These are phyloP conservation scores for Nibea albiflora DNA, from an alignment of 2,113 vertebrate species.

Conservation along the genomic window DNA sequence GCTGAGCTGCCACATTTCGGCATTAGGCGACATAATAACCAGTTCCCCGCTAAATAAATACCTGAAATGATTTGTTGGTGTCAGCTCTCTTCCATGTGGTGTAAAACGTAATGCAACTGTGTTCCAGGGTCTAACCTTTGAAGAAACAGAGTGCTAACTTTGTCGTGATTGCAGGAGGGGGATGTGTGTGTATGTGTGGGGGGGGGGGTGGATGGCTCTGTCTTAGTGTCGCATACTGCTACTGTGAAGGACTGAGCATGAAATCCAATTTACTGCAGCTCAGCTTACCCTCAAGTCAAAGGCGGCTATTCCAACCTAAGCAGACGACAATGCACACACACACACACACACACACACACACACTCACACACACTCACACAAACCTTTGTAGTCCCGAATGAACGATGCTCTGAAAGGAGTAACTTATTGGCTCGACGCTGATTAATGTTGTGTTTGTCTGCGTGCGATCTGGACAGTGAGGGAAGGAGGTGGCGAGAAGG, in stretches of 20 bases:
- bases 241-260: constrained; percentile 76
- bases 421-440: constrained; percentile 39
- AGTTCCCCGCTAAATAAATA: constrained; percentile 18
- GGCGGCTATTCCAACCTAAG: constrained; percentile 68
- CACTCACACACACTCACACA: constrained; percentile 43
- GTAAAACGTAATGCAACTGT: constrained; percentile 23
- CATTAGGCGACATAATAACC: constrained; percentile 14
- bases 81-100: neutral
- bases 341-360: constrained; percentile 36
- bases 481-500: constrained; percentile 33
- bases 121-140: constrained; percentile 47
- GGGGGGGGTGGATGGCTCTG: constrained; percentile 53
- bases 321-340: constrained; percentile 39
- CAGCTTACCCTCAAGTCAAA: constrained; percentile 77
- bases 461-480: constrained; percentile 48
- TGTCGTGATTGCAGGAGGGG: constrained; percentile 36
- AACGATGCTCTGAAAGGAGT: constrained; percentile 45
- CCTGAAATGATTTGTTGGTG: constrained; percentile 11
- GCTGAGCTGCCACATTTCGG: constrained; percentile 36
- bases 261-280: constrained; percentile 82
- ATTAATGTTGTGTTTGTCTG: constrained; percentile 58
- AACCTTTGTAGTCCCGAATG: constrained; percentile 55
- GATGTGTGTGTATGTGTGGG: too few relatives aligned
- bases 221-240: constrained; percentile 70
- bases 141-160: constrained; percentile 58